Evolutionary conservation across 2,113 vertebrate genomes (phyloP).

Genomic region (Sakesphorus luctuosus): DNA sequence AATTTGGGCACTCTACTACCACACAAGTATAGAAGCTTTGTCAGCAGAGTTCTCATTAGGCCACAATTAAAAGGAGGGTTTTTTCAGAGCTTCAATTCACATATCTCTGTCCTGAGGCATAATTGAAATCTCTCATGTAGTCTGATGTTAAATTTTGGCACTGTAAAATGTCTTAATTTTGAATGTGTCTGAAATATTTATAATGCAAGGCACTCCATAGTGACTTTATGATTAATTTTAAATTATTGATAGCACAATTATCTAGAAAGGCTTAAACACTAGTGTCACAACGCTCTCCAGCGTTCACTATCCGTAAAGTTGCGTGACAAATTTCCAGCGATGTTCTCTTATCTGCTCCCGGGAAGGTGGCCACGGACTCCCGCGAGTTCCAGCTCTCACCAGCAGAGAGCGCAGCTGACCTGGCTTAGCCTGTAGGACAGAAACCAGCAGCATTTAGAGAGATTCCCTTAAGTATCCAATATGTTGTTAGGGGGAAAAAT

Average conservation of each 20-base stretch:
- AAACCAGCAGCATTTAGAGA: neutral
- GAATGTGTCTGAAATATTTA: neutral
- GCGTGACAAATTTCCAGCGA: neutral
- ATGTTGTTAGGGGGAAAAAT: neutral
- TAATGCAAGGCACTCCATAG: neutral
- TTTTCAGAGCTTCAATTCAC: neutral
- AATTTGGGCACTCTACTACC: neutral
- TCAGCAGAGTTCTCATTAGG: neutral
- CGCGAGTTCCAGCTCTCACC: neutral
- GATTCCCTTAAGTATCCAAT: too few species aligned
- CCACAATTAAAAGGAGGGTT: neutral
- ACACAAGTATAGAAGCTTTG: neutral
- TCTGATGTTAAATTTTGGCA: neutral
- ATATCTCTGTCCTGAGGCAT: neutral
- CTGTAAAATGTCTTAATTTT: constrained; percentile 8
- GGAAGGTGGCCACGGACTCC: neutral
- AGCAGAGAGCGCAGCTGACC: neutral
- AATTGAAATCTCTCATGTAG: neutral
- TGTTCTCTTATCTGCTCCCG: accelerated
- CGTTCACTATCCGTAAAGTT: accelerated
- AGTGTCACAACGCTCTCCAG: neutral
- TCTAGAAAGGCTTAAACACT: neutral
- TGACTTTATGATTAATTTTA: neutral
- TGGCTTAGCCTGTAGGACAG: neutral
- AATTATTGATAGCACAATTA: neutral